Conservation (phyloP, 2,888 invertebrate genomes). For the Leptinotarsa peninsularis region DNA sequence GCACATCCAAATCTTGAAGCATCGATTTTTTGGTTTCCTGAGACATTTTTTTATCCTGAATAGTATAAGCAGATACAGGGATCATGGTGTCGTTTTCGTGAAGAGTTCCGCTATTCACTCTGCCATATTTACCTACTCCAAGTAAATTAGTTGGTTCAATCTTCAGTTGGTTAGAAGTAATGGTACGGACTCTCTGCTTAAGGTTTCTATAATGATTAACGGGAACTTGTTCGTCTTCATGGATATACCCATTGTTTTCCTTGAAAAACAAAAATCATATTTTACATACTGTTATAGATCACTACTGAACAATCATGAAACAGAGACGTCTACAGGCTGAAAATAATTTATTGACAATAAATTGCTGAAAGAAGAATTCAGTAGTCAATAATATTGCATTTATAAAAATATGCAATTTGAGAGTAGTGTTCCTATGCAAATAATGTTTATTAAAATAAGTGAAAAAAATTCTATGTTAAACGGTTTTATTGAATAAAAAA, state of each 20-base stretch:
- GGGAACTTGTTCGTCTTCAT: slow-evolving; percentile 74
- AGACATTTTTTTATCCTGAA: slow-evolving; percentile 70
- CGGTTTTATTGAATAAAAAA: too few species aligned
- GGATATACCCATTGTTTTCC: slow-evolving; percentile 83
- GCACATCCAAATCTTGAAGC: slow-evolving; percentile 78
- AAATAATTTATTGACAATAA: background rate
- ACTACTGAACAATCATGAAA: background rate
- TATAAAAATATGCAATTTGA: too few species aligned
- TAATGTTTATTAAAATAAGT: too few species aligned
- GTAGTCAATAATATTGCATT: too few species aligned
- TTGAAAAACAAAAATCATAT: slow-evolving; percentile 47
- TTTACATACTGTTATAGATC: background rate
- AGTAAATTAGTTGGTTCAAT: slow-evolving; percentile 76
- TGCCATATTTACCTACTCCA: slow-evolving; percentile 83
- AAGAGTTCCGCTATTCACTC: slow-evolving; percentile 79
- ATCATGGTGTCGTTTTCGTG: slow-evolving; percentile 70
- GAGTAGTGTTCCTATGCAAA: too few species aligned
- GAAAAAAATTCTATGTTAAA: too few species aligned
- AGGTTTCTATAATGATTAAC: slow-evolving; percentile 80
- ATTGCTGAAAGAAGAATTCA: too few species aligned
- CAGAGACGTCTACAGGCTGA: background rate
- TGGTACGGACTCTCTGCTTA: slow-evolving; percentile 80
- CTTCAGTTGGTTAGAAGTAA: slow-evolving; percentile 78
- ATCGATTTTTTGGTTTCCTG: slow-evolving; percentile 62
- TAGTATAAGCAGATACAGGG: slow-evolving; percentile 74